A percentile compares a stretch with the other conserved stretches of the same genome.
Conservation (phyloP, 92 coral and sea anemone genomes). For the Zoanthus gigantus region DNA sequence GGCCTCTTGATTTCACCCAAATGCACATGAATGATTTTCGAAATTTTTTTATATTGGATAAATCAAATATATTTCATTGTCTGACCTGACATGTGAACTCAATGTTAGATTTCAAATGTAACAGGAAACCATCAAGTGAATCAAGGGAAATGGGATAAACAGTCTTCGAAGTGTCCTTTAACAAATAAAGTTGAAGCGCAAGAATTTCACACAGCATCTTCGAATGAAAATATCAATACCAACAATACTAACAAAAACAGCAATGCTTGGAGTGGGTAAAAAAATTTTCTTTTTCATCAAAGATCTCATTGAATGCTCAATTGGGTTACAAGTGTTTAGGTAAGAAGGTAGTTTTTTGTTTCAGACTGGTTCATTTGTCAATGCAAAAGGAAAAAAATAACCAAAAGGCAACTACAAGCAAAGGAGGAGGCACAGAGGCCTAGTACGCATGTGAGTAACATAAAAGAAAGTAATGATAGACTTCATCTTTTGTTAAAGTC, state of each 20-base stretch:
- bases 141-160: background rate
- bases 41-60: background rate
- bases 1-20: no score
- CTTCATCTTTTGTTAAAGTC: conserved; percentile 53
- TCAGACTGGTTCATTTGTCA: background rate
- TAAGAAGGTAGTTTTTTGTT: background rate
- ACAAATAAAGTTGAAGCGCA: background rate
- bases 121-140: background rate
- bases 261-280: background rate
- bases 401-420: conserved; percentile 50
- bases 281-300: background rate
- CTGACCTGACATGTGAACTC: background rate
- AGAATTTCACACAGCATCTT: background rate
- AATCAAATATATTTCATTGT: background rate
- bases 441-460: conserved; percentile 48
- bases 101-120: background rate
- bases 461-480: conserved; percentile 8
- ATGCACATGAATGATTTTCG: no score
- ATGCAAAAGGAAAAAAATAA: background rate
- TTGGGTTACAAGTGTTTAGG: background rate
- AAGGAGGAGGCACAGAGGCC: conserved; percentile 41
- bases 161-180: background rate
- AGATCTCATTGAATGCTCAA: background rate
- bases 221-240: background rate
- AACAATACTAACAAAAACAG: background rate